Conservation (phyloP, 2,113 vertebrate species). For the Lota lota region DNA sequence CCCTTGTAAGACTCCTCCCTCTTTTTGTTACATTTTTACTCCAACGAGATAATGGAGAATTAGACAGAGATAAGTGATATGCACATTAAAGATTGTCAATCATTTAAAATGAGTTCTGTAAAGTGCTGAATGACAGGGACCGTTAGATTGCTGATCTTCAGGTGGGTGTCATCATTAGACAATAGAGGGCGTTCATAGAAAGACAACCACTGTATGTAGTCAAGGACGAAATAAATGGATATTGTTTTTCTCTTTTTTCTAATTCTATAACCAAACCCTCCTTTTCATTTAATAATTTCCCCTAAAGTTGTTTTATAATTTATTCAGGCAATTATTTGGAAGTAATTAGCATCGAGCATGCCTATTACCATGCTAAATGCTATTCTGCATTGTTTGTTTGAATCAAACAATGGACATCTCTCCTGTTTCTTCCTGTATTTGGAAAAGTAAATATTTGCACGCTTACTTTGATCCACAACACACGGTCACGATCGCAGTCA, state of each 20-base stretch:
- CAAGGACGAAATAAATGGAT: background rate
- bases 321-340: too few relatives aligned
- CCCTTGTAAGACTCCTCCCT: conserved; percentile 4
- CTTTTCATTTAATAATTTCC: conserved; percentile 19
- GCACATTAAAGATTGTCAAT: conserved; percentile 74
- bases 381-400: background rate
- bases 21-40: conserved; percentile 4
- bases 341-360: too few relatives aligned
- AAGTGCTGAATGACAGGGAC: conserved; percentile 51
- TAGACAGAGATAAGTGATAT: conserved; percentile 62
- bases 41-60: conserved; percentile 52
- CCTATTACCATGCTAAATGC: too few relatives aligned
- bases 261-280: conserved; percentile 12
- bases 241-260: background rate
- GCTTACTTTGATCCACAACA: too few relatives aligned
- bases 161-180: conserved; percentile 56
- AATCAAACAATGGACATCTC: too few relatives aligned
- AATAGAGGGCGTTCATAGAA: conserved; percentile 27
- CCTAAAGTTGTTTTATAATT: background rate
- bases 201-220: conserved; percentile 28
- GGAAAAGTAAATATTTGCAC: background rate
- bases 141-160: conserved; percentile 55
- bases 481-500: too few relatives aligned
- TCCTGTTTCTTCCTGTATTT: background rate
- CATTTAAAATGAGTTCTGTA: conserved; percentile 75